phyloP scores from a whole-genome alignment of 1,140 invertebrate genomes.

The Kradibia gibbosae region DNA sequence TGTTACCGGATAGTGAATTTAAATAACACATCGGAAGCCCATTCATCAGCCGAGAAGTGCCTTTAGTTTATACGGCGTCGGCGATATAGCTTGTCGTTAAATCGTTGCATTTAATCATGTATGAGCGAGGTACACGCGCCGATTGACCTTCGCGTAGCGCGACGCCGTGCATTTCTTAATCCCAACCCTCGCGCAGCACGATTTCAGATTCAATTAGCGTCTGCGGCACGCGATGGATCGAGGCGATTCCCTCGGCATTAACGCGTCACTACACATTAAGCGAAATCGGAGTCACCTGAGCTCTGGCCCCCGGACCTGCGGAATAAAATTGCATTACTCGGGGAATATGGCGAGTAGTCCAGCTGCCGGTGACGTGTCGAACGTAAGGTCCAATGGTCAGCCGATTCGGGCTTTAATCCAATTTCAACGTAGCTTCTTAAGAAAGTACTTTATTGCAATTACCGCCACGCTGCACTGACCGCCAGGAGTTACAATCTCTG shows the following conservation, averaged over 20 bases:
- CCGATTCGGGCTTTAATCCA: conserved; percentile 46
- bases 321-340: not conserved
- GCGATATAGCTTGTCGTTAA: conserved; percentile 27
- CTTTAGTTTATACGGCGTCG: not conserved
- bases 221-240: not conserved
- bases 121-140: conserved; percentile 18
- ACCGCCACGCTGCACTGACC: not conserved
- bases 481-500: not conserved
- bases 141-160: conserved; percentile 28
- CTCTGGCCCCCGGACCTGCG: not conserved
- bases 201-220: conserved; percentile 35
- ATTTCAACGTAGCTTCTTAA: conserved; percentile 46
- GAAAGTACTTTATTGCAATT: conserved; percentile 46
- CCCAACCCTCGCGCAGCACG: not conserved
- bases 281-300: not conserved
- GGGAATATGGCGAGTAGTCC: not conserved
- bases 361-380: conserved; percentile 38
- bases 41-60: not conserved
- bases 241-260: not conserved
- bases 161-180: conserved; percentile 32
- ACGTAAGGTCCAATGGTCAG: conserved; percentile 43
- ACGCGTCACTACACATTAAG: not conserved
- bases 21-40: conserved; percentile 6
- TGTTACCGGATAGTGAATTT: conserved; percentile 15
- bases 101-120: conserved; percentile 47